phyloP scores from a whole-genome alignment of 2,888 invertebrate species.

The Acanthococcus lagerstroemiae region DNA sequence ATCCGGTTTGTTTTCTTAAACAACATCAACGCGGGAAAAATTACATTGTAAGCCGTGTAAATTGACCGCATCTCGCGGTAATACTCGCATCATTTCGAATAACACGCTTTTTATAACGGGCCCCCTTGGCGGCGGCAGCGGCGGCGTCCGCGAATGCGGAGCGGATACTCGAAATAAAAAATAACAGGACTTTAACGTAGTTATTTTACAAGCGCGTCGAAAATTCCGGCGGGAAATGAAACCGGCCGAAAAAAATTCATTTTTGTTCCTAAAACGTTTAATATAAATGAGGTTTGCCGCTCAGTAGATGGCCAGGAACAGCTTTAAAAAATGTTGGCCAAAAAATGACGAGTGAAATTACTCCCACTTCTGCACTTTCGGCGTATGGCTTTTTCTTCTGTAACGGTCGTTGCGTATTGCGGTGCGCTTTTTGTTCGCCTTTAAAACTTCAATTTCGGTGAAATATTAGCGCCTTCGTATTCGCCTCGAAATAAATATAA shows the following conservation, averaged over 20 bases:
- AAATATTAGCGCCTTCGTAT: not conserved
- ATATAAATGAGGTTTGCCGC: not conserved
- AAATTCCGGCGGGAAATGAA: not conserved
- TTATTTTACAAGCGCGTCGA: not conserved
- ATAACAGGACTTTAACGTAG: not conserved
- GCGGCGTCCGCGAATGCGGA: not conserved
- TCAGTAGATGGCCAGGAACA: not conserved
- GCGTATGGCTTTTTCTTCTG: too few relatives aligned
- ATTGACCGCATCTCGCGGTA: not conserved
- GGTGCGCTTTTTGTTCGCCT: not conserved
- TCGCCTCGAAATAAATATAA: not conserved
- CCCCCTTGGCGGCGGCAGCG: not conserved
- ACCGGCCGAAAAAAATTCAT: not conserved
- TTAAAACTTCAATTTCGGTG: not conserved
- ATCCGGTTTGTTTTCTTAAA: too few relatives aligned
- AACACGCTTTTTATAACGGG: too few relatives aligned
- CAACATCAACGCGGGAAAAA: not conserved
- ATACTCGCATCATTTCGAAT: not conserved
- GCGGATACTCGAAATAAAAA: not conserved
- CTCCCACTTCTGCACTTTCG: too few relatives aligned
- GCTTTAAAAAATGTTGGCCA: not conserved
- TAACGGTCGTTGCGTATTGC: not conserved
- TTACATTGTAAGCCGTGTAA: not conserved
- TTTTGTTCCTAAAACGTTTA: not conserved
- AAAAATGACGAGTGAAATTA: not conserved